Evolutionary conservation across 2,888 invertebrate species (phyloP), one percentile per base, ranked within the genome.

Genomic region (Scaptomyza parva): DNA sequence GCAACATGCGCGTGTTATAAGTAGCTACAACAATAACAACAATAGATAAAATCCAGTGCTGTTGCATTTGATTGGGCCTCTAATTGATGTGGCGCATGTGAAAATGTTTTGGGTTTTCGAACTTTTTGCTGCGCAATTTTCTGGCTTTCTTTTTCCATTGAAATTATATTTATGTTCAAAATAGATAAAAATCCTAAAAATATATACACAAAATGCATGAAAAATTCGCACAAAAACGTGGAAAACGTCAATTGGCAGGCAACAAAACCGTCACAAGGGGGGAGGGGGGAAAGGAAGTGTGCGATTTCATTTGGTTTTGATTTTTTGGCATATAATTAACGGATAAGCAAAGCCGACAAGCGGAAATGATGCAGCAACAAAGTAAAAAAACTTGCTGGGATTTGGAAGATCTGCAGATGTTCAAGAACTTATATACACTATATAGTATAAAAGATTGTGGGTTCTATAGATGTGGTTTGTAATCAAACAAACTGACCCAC

Each of bases 321-420:
- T 45, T 74, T 74, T 65, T 77, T 83, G 77, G 79, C 79, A 74
- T 33, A 40, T 52, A 57, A 64, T 66, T 35, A 22, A 48, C 40
- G 40, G 40, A 64, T 64, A 52, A 57, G 37, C 50, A 47, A 66
- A 24, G 12, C n/a, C 22, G n/a, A 30, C 71, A 75, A 66, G 7
- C 77, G 82, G 85, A 82, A 67, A 78, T 81, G 76, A 85, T 76
- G 85, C 74, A 65, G 67, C 47, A 52, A 40, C 24, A 48, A 55
- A 58, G 12, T 18, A 12, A 47, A 43, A 43, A 30, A 22, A 26
- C 47, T 7, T 26, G 44, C 2, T 44, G 17, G 40, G 20, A 41
- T 55, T 55, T 14, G n/a, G 45, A 40, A 22, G 14, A 22, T 14
- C 20, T 11, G 0, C 9, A 20, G 6, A 54, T 39, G 50, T 60